A percentile compares a stretch with the other conserved stretches of the same genome.
Evolutionary conservation across 2,888 invertebrate genomes (phyloP).

Genomic region (Leptinotarsa tumamoca): DNA sequence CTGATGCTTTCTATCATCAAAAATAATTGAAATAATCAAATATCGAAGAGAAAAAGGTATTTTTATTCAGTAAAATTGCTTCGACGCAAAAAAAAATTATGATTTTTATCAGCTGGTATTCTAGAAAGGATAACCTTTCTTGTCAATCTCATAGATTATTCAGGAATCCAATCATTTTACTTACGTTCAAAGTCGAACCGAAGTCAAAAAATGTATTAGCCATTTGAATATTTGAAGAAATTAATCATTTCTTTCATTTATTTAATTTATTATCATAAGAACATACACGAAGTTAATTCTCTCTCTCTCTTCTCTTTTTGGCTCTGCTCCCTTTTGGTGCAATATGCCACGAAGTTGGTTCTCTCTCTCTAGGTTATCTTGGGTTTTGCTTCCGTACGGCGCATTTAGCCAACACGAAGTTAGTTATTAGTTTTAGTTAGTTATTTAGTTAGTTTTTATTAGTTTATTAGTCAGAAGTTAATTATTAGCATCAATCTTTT

Average conservation of each 20-base stretch:
- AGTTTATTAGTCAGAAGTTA: too few species aligned
- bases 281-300: not conserved
- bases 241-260: constrained; percentile 31
- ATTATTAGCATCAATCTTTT: too few species aligned
- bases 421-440: too few species aligned
- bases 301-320: not conserved
- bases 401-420: too few species aligned
- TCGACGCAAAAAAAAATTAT: constrained; percentile 30
- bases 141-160: not conserved
- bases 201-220: constrained; percentile 91
- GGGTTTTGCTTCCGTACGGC: too few species aligned
- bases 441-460: too few species aligned
- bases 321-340: too few species aligned
- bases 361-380: too few species aligned
- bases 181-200: constrained; percentile 83
- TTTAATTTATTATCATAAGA: not conserved
- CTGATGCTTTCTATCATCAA: too few species aligned
- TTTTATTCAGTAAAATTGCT: constrained; percentile 18
- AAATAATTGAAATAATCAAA: not conserved
- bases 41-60: not conserved
- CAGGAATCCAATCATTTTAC: constrained; percentile 59
- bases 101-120: not conserved
- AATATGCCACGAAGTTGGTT: too few species aligned
- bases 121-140: constrained; percentile 21
- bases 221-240: constrained; percentile 69